These are phyloP conservation scores for Strigamia crassipes DNA, from an alignment of 2,888 invertebrate genomes.

Conservation along the genomic window DNA sequence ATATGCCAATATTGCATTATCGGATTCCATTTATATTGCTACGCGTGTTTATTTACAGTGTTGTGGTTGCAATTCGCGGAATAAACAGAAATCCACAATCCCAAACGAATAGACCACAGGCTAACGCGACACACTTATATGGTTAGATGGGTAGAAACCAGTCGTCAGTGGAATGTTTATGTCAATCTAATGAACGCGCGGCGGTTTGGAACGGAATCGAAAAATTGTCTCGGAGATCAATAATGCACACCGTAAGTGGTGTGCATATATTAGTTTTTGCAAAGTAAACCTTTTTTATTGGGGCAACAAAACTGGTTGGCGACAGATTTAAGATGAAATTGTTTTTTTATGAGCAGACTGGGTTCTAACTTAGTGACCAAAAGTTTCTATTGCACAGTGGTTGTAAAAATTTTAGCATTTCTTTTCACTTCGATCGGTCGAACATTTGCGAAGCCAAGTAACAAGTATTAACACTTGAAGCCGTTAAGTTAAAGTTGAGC, in stretches of 20 bases:
- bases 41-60: conserved; percentile 19
- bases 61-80: background rate
- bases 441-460: background rate
- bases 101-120: conserved; percentile 10
- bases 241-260: background rate
- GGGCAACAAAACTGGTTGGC: background rate
- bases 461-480: conserved; percentile 7
- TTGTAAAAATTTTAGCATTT: conserved; percentile 29
- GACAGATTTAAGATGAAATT: background rate
- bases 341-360: background rate
- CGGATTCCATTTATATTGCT: background rate
- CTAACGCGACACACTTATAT: background rate
- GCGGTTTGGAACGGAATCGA: background rate
- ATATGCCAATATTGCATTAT: background rate
- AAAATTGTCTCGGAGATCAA: background rate
- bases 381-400: background rate
- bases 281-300: background rate
- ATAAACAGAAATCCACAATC: conserved; percentile 28
- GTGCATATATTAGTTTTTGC: background rate
- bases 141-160: conserved; percentile 11
- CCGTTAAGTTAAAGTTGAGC: conserved; percentile 28
- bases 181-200: background rate
- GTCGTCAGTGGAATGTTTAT: background rate
- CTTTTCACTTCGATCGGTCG: background rate
- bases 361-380: background rate